Conservation (phyloP, 2,113 vertebrate genomes). For the Sprattus sprattus region DNA sequence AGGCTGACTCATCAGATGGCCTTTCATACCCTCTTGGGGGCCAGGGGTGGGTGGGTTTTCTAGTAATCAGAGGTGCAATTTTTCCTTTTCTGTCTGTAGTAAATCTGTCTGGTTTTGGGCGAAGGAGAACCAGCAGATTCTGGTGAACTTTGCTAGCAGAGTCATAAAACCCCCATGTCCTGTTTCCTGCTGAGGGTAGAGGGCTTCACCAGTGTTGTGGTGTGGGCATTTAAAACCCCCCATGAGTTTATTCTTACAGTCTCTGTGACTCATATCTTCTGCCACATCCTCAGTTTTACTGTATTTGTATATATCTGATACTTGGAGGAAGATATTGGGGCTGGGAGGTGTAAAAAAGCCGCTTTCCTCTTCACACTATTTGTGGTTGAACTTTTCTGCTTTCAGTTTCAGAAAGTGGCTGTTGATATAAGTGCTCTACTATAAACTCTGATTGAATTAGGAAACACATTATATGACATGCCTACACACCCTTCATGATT, state of each 20-base stretch:
- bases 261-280: background rate
- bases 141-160: no score
- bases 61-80: background rate
- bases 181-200: no score
- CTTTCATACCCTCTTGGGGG: background rate
- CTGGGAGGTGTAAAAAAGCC: background rate
- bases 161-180: no score
- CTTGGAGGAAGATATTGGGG: background rate
- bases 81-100: background rate
- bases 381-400: background rate
- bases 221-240: no score
- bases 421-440: background rate
- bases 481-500: background rate
- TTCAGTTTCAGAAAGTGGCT: background rate
- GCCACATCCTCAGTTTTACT: background rate
- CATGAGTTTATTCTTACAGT: no score
- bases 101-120: background rate
- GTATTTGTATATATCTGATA: background rate
- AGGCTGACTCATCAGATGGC: background rate
- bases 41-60: background rate
- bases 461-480: no score
- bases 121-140: background rate
- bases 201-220: no score
- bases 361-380: background rate
- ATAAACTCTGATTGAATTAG: background rate